Evolutionary conservation across 2,888 invertebrate species (phyloP).

Genomic region (Elysia crispata): DNA sequence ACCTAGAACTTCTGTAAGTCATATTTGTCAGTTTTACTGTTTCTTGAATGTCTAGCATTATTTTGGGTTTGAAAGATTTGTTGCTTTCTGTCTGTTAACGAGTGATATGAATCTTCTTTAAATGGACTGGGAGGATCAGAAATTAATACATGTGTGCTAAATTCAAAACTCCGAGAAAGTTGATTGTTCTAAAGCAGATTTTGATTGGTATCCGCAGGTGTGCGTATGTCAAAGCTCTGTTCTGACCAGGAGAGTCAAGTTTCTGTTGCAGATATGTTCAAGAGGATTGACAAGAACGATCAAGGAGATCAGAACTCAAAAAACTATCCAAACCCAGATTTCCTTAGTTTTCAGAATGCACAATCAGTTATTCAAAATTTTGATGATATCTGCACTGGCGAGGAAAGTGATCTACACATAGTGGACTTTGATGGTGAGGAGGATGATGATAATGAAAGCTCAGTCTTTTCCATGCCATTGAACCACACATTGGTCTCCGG

Average conservation of each 20-base stretch:
- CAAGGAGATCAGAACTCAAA: too few species aligned
- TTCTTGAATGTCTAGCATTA: neutral
- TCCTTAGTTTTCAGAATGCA: too few species aligned
- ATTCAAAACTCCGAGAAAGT: neutral
- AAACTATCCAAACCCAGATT: too few species aligned
- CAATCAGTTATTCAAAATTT: too few species aligned
- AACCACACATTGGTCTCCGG: too few species aligned
- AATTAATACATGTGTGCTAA: neutral
- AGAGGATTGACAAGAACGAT: neutral
- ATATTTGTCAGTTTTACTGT: too few species aligned
- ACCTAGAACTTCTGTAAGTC: too few species aligned
- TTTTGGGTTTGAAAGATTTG: neutral
- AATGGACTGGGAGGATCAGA: neutral
- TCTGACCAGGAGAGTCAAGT: neutral
- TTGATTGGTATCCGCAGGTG: slow-evolving; percentile 14
- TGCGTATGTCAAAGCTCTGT: slow-evolving; percentile 27
- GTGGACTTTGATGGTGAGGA: too few species aligned
- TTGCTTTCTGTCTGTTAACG: too few species aligned
- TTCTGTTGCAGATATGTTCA: neutral
- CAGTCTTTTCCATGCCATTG: too few species aligned
- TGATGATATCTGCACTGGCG: too few species aligned
- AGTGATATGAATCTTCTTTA: neutral
- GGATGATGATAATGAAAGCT: too few species aligned
- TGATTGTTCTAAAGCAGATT: neutral
- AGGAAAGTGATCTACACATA: neutral